These are phyloP conservation scores for Nycticorax nycticorax DNA, from an alignment of 2,113 vertebrate species.

Conservation along the genomic window DNA sequence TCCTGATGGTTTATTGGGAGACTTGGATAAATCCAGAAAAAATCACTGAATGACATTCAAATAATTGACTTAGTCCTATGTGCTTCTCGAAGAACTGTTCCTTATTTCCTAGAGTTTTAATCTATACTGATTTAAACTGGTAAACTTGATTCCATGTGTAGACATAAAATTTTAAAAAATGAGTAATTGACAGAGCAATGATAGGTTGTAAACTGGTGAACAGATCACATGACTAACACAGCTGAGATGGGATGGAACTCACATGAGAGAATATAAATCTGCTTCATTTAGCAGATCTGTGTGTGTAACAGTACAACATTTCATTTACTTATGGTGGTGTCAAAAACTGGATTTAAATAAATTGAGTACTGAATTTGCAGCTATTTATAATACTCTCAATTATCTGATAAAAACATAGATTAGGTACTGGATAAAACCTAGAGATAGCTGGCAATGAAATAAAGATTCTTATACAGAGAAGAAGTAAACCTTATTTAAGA, in stretches of 20 bases:
- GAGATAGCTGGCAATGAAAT: background rate
- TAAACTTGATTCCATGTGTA: background rate
- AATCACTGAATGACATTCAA: background rate
- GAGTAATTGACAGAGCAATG: background rate
- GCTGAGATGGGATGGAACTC: background rate
- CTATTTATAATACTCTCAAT: background rate
- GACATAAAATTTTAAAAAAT: background rate
- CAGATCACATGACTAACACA: constrained; percentile 5
- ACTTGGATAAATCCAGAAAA: background rate
- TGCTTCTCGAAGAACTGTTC: background rate
- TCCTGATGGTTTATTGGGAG: background rate
- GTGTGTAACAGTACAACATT: background rate
- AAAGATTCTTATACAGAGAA: background rate
- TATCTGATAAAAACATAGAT: background rate
- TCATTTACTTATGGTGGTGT: background rate
- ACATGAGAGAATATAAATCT: constrained; percentile 37
- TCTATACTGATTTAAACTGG: background rate
- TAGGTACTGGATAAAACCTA: background rate
- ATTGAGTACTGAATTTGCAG: background rate
- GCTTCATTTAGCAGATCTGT: constrained; percentile 39
- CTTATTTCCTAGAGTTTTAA: background rate
- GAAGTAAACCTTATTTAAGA: background rate
- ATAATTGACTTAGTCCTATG: background rate
- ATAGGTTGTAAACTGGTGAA: background rate
- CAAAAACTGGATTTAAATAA: background rate